These are phyloP conservation scores for Synaphobranchus kaupii DNA, from an alignment of 2,797 vertebrate genomes.

Conservation along the genomic window DNA sequence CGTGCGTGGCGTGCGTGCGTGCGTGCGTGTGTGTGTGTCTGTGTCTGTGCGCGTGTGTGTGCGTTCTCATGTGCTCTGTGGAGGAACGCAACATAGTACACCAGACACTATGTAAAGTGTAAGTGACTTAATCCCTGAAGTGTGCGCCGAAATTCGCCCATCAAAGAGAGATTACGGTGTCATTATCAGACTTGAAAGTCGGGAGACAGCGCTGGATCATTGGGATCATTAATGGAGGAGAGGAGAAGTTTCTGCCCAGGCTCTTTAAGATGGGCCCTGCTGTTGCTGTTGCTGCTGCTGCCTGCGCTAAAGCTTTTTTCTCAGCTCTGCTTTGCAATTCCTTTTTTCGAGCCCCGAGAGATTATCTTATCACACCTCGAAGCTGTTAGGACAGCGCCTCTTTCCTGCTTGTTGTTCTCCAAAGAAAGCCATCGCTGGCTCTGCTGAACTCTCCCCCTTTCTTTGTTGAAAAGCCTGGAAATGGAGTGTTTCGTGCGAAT, in stretches of 20 bases:
- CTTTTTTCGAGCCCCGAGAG: conserved; percentile 23
- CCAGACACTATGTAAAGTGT: not conserved
- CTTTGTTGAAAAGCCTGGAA: conserved; percentile 4
- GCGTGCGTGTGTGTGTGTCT: not conserved
- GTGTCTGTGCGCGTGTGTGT: not conserved
- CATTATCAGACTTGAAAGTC: conserved; percentile 54
- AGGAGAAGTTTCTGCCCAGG: not conserved
- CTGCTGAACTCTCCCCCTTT: not conserved
- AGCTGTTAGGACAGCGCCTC: conserved; percentile 27
- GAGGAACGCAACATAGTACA: not conserved
- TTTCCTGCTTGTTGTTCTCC: not conserved
- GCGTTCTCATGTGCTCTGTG: not conserved
- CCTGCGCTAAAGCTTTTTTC: conserved; percentile 26
- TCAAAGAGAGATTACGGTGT: conserved; percentile 50
- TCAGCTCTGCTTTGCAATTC: conserved; percentile 26
- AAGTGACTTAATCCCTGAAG: conserved; percentile 45
- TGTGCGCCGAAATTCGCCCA: conserved; percentile 58
- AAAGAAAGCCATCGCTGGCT: conserved; percentile 10
- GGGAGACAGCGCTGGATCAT: conserved; percentile 25
- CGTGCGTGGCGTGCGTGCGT: not conserved
- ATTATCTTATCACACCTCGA: conserved; percentile 32
- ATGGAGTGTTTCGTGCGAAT: conserved; percentile 23
- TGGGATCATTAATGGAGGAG: conserved; percentile 30
- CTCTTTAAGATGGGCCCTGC: conserved; percentile 22
- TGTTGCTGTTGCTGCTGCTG: not conserved